phyloP scores from a whole-genome alignment of 1,140 invertebrate genomes.

The Drosophila bocqueti region DNA sequence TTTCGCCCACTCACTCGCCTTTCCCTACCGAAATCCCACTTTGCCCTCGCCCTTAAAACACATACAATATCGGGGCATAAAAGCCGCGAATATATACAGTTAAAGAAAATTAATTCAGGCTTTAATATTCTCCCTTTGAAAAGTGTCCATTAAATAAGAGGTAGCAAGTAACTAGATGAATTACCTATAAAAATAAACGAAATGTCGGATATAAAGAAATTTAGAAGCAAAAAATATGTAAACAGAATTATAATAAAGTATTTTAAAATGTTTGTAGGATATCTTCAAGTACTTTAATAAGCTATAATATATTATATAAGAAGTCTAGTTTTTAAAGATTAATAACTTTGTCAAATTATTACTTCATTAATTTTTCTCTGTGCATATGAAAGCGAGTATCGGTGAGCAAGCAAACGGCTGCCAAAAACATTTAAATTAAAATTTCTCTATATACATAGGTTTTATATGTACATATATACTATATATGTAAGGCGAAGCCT shows the following conservation, averaged over 20 bases:
- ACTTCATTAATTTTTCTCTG: neutral
- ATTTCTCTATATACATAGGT: slow-evolving; percentile 48
- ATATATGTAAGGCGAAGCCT: slow-evolving; percentile 14
- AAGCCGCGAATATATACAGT: slow-evolving; percentile 50
- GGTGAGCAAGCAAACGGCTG: slow-evolving; percentile 61
- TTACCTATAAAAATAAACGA: too few relatives aligned
- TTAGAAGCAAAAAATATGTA: too few relatives aligned
- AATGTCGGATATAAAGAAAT: too few relatives aligned
- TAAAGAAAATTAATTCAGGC: neutral
- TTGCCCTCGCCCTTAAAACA: neutral
- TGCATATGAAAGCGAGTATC: slow-evolving; percentile 5
- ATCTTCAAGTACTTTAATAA: neutral
- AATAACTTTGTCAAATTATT: too few relatives aligned
- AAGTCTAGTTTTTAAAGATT: too few relatives aligned
- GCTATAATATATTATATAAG: neutral
- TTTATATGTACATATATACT: slow-evolving; percentile 7
- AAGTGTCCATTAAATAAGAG: neutral
- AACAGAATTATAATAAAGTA: too few relatives aligned
- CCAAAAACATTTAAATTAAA: slow-evolving; percentile 84
- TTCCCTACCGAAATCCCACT: slow-evolving; percentile 2
- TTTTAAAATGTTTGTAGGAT: neutral
- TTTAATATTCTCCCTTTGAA: neutral
- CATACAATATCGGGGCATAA: slow-evolving; percentile 73
- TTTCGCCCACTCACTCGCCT: slow-evolving; percentile 9
- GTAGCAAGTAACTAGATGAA: neutral